Evolutionary conservation across 2,888 invertebrate genomes (phyloP), one percentile per base, ranked within the genome.

Genomic region (Ptychoptera contaminata): DNA sequence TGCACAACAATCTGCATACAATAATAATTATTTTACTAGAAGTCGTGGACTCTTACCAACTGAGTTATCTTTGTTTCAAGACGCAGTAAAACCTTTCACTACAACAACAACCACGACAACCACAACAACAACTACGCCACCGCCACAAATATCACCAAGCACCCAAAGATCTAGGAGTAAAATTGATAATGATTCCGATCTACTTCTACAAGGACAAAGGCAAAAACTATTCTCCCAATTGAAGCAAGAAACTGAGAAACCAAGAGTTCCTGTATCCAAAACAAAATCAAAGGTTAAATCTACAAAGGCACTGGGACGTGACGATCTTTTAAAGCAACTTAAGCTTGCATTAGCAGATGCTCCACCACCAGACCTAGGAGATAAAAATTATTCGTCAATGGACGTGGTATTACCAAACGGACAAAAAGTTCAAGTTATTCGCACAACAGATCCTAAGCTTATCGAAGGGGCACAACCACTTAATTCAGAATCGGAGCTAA

Each of bases 381-480:
- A 73, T 42, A 81, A 76, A 56, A 82, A 82, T 50, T 75, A 78
- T 46, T 74, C 80, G 1, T 79, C 82, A 1, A 72, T 82, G 49
- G 84, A 84, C 58, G 73, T 85, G 42, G 74, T 81, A 8, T 58
- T 85, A 40, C 73, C 77, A 0, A 82, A 82, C 53, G 85, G 84
- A 1, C 80, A 84, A 58, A 79, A 77, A 53, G 76, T 82, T 12
- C 82, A 85, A 64, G 74, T 80, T 0, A 76, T 79, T 44, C 73
- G 77, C 55, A 82, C 81, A 1, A 72, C 71, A 1, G 80, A 82
- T 58, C 81, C 81, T 1, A 79, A 79, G 55, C 59, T 79, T 35
- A 73, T 77, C 34, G 70, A 74, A n/a, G 75, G 75, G 15, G 72
- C 71, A 31, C 67, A 70, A 37, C 60, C 61, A 31, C 67, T 79